Percentiles rank a stretch among this genome's conserved stretches.
Evolutionary conservation across 1,140 invertebrate genomes (phyloP).

Genomic region (Nebria ingens): DNA sequence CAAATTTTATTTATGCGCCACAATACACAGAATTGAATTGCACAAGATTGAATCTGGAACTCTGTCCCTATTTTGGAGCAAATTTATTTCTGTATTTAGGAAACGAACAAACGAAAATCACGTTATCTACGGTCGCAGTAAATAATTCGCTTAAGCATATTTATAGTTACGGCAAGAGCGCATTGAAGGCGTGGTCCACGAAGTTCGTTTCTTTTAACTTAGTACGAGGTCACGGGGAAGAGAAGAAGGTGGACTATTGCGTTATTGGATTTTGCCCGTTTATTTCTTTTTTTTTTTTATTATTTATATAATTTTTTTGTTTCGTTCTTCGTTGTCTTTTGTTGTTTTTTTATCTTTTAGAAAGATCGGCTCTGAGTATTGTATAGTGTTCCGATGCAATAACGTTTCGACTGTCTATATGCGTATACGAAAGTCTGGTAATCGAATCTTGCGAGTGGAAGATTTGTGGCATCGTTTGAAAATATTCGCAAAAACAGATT

Average conservation of each 20-base stretch:
- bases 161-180: not conserved
- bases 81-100: not conserved
- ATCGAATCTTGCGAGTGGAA: not conserved
- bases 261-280: not conserved
- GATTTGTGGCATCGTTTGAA: not conserved
- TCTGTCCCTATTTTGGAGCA: not conserved
- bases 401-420: not conserved
- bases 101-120: slow-evolving; percentile 8
- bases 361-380: not conserved
- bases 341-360: not conserved
- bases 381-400: not conserved
- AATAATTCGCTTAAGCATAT: slow-evolving; percentile 8
- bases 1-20: not conserved
- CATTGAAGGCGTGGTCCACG: not conserved
- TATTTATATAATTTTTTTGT: no score
- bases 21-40: not conserved
- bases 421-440: not conserved
- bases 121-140: not conserved
- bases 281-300: not conserved
- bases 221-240: no score
- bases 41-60: not conserved
- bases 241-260: not conserved
- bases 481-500: not conserved
- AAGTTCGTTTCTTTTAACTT: slow-evolving; percentile 1
- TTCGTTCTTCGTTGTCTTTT: no score